Base-by-base conservation (phyloP, 1,140 invertebrate genomes). In the Asbolus verrucosus region DNA sequence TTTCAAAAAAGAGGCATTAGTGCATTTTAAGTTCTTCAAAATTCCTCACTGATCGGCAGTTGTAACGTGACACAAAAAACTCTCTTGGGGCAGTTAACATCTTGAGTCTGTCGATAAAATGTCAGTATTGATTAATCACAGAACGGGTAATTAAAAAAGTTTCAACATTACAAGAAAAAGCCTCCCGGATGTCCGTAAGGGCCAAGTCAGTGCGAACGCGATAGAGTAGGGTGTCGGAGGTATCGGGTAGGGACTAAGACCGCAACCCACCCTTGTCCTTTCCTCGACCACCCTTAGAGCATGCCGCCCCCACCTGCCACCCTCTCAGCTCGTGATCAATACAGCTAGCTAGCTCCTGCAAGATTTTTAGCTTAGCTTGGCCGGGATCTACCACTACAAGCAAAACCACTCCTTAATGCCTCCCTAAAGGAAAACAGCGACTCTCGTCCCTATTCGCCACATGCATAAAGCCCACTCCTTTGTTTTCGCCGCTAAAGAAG, bases 241-340 rank as follows among this genome's bases (percentile, higher is more conserved):
- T 73, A 76, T 76, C 75, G 77, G 77, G 75, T 71, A 78, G 77
- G 74, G 74, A 76, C 76, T 78, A 78, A 79, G 78, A 79, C 78
- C 78, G 71, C 78, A 79, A 73, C 78, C 75, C 77, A 77, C 78
- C 78, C 78, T 78, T 79, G 77, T 79, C 78, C 77, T 79, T 78
- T 77, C 76, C 76, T 78, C 76, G 72, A 76, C 78, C 74, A 76
- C 78, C 78, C 78, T 79, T 79, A 79, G 77, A 76, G 71, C 72
- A 68, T 69, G 61, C 62, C 68, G 50, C 67, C 69, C 36, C 69
- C 68, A 69, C 67, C 67, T 43, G 59, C 75, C 68, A 74, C 77
- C 73, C 75, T 69, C 65, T 71, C 46, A 61, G 50, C 46, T 67
- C 65, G 59, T 78, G 78, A 79, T 79, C 78, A 78, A 79, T 79